These are phyloP conservation scores for Anolis sagrei DNA, from an alignment of 2,113 vertebrate species.

Conservation along the genomic window DNA sequence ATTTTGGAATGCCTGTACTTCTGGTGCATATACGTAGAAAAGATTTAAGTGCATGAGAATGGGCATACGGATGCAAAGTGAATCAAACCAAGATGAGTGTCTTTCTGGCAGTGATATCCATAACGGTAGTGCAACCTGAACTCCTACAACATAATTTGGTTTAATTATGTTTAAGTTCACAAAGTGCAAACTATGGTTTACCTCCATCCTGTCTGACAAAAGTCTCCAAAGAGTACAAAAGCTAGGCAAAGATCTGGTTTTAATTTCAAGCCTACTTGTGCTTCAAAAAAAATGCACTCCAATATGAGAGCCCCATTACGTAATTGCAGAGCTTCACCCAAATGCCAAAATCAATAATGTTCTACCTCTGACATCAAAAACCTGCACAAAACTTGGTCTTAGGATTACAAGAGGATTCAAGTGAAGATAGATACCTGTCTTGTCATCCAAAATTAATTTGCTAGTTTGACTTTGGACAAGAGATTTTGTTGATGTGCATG, in stretches of 20 bases:
- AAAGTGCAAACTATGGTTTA: slow-evolving; percentile 51
- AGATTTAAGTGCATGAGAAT: slow-evolving; percentile 34
- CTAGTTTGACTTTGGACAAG: slow-evolving; percentile 45
- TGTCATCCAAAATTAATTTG: slow-evolving; percentile 24
- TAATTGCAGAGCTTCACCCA: slow-evolving; percentile 9
- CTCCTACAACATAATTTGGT: slow-evolving; percentile 52
- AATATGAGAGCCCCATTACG: not conserved
- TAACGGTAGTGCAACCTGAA: slow-evolving; percentile 65
- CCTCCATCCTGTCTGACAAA: slow-evolving; percentile 33
- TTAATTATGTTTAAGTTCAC: slow-evolving; percentile 58
- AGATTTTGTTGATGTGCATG: slow-evolving; percentile 38
- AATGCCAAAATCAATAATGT: slow-evolving; percentile 4
- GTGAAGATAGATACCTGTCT: slow-evolving; percentile 14
- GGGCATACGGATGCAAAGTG: slow-evolving; percentile 44
- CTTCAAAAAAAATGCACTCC: not conserved
- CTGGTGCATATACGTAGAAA: slow-evolving; percentile 31
- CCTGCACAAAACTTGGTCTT: not conserved
- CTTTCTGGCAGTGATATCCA: slow-evolving; percentile 69
- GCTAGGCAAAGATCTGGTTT: slow-evolving; percentile 54
- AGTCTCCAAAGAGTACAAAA: slow-evolving; percentile 18
- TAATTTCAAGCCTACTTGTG: slow-evolving; percentile 41
- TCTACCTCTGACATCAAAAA: slow-evolving; percentile 13
- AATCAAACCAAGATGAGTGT: slow-evolving; percentile 39
- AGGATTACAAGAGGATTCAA: slow-evolving; percentile 45
- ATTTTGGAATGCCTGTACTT: slow-evolving; percentile 62